Evolutionary conservation across 1,140 invertebrate genomes (phyloP).

Genomic region (Asobara japonica): DNA sequence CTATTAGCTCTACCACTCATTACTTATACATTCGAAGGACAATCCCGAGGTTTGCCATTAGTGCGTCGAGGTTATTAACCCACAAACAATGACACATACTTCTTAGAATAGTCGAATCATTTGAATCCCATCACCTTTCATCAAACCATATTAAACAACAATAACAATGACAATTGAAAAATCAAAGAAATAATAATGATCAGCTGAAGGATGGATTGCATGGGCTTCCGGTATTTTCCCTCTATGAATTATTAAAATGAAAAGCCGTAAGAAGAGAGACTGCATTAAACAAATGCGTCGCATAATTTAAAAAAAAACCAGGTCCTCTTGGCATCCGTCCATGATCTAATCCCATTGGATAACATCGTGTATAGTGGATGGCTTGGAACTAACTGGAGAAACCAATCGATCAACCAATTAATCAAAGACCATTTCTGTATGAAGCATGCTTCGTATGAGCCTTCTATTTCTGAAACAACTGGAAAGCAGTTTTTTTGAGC

Average conservation of each 20-base stretch:
- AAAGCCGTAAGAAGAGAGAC: neutral
- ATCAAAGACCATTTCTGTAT: too few relatives aligned
- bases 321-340: slow-evolving; percentile 78
- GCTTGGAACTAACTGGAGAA: too few relatives aligned
- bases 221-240: neutral
- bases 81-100: slow-evolving; percentile 8
- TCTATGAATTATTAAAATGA: neutral
- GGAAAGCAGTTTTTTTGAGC: too few relatives aligned
- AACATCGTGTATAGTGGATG: too few relatives aligned
- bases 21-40: neutral
- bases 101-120: slow-evolving; percentile 6
- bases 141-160: neutral
- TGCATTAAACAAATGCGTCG: slow-evolving; percentile 40
- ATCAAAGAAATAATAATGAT: neutral
- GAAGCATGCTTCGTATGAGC: too few relatives aligned
- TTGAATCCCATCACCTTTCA: neutral
- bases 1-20: too few relatives aligned
- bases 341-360: too few relatives aligned
- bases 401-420: too few relatives aligned
- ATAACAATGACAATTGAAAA: neutral
- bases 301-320: slow-evolving; percentile 78
- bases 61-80: neutral
- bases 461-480: too few relatives aligned
- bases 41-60: neutral
- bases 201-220: neutral